Conservation (phyloP, 2,113 vertebrate species). For the Leuciscus idus region DNA sequence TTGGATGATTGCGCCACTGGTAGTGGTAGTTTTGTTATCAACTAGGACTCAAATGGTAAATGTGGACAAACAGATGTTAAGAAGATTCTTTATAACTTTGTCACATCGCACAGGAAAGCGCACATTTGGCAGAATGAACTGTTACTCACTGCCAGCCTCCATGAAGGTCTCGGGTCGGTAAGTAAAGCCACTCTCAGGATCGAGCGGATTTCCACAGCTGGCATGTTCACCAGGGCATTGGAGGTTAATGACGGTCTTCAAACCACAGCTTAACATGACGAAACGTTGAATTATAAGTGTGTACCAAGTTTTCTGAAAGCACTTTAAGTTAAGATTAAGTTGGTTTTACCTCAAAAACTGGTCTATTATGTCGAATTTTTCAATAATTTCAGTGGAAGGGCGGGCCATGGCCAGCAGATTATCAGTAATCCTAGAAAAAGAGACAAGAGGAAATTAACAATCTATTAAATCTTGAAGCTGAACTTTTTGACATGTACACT, state of each 20-base stretch:
- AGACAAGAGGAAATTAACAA: not conserved
- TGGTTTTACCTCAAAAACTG: conserved; percentile 88
- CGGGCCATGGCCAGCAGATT: conserved; percentile 94
- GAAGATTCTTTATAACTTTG: not conserved
- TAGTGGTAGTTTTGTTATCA: too few species aligned
- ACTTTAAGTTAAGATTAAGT: not conserved
- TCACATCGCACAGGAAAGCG: not conserved
- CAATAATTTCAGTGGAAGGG: conserved; percentile 92
- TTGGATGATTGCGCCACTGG: too few species aligned
- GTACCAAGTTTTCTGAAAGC: not conserved
- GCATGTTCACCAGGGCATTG: conserved; percentile 95
- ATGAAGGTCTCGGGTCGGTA: conserved; percentile 94
- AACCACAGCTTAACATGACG: conserved; percentile 70
- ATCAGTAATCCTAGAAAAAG: conserved; percentile 87
- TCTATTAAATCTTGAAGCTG: not conserved
- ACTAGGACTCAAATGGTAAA: not conserved
- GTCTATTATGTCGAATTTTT: conserved; percentile 89
- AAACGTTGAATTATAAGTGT: not conserved
- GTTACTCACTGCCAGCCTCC: conserved; percentile 90
- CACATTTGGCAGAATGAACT: not conserved
- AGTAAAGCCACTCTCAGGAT: conserved; percentile 91
- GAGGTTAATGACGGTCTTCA: conserved; percentile 96
- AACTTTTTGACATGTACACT: not conserved
- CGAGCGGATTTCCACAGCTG: conserved; percentile 91
- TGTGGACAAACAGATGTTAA: not conserved